Percentiles rank a stretch among this genome's conserved stretches.
These are phyloP conservation scores for Choreutis nemorana DNA, from an alignment of 2,888 invertebrate genomes.

Conservation along the genomic window DNA sequence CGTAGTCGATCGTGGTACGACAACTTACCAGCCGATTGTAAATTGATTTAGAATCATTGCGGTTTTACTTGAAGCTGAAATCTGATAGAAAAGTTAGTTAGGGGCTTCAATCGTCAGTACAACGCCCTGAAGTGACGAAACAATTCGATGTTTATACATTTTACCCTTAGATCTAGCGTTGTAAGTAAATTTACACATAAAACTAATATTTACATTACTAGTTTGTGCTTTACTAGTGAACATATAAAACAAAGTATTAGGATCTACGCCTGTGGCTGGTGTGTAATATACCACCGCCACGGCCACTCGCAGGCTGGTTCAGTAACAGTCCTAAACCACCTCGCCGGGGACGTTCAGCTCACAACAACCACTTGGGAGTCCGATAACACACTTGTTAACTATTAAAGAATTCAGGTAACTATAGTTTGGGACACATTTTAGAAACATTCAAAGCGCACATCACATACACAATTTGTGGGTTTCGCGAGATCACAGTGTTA, in stretches of 20 bases:
- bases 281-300: conserved; percentile 6
- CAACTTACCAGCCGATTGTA: no score
- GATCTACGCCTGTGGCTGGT: not conserved
- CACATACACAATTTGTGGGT: conserved; percentile 47
- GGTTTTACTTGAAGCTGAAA: no score
- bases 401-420: conserved; percentile 42
- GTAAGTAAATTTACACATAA: conserved; percentile 52
- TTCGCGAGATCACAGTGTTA: conserved; percentile 59
- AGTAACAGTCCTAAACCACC: not conserved
- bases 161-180: conserved; percentile 37
- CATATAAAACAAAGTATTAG: conserved; percentile 26
- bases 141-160: conserved; percentile 56
- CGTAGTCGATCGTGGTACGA: no score
- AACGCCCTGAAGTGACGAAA: conserved; percentile 46
- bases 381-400: conserved; percentile 29
- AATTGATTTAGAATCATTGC: no score
- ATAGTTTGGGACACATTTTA: conserved; percentile 48
- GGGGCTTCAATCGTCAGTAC: conserved; percentile 55
- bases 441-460: conserved; percentile 58
- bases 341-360: conserved; percentile 11
- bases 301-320: conserved; percentile 4
- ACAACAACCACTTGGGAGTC: conserved; percentile 26
- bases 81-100: conserved; percentile 28
- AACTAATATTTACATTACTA: conserved; percentile 60
- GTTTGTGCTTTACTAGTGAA: conserved; percentile 57